Evolutionary conservation across 2,797 vertebrate genomes (phyloP).

Genomic region (Gymnoscopelus braueri): DNA sequence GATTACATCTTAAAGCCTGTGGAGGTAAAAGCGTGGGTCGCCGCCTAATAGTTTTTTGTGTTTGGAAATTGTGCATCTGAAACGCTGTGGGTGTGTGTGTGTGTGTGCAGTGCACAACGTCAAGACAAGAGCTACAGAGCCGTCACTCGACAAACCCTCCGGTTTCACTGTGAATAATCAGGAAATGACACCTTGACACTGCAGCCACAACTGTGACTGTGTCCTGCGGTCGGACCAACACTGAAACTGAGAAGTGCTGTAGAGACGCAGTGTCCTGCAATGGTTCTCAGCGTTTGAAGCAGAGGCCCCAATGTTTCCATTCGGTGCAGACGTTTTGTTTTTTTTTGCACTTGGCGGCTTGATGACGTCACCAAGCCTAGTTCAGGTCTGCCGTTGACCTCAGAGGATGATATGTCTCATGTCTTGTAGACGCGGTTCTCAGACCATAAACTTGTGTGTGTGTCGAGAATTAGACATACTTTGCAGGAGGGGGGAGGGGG

Average conservation of each 20-base stretch:
- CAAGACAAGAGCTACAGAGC: slow-evolving; percentile 47
- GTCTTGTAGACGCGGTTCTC: slow-evolving; percentile 46
- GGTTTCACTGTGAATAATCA: slow-evolving; percentile 82
- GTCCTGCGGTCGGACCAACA: slow-evolving; percentile 73
- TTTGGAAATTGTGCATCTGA: slow-evolving; percentile 56
- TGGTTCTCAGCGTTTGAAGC: slow-evolving; percentile 59
- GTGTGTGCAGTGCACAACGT: slow-evolving; percentile 47
- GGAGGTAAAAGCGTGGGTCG: slow-evolving; percentile 49
- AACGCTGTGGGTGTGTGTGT: slow-evolving; percentile 28
- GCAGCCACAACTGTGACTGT: slow-evolving; percentile 76
- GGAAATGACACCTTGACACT: slow-evolving; percentile 78
- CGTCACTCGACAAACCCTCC: slow-evolving; percentile 59
- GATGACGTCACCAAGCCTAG: slow-evolving; percentile 68
- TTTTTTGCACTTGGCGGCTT: slow-evolving; percentile 65
- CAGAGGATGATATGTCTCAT: slow-evolving; percentile 61
- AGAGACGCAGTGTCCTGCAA: slow-evolving; percentile 70
- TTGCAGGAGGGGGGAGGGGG: slow-evolving; percentile 46
- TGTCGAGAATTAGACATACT: slow-evolving; percentile 67
- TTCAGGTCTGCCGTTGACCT: slow-evolving; percentile 66
- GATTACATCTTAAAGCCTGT: slow-evolving; percentile 43
- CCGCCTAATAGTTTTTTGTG: slow-evolving; percentile 43
- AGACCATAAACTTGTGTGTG: slow-evolving; percentile 22
- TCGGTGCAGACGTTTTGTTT: slow-evolving; percentile 52
- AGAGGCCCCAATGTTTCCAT: slow-evolving; percentile 64
- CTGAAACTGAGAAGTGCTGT: slow-evolving; percentile 71